Conservation (phyloP, 2,888 invertebrate species). For the Polyommatus icarus region DNA sequence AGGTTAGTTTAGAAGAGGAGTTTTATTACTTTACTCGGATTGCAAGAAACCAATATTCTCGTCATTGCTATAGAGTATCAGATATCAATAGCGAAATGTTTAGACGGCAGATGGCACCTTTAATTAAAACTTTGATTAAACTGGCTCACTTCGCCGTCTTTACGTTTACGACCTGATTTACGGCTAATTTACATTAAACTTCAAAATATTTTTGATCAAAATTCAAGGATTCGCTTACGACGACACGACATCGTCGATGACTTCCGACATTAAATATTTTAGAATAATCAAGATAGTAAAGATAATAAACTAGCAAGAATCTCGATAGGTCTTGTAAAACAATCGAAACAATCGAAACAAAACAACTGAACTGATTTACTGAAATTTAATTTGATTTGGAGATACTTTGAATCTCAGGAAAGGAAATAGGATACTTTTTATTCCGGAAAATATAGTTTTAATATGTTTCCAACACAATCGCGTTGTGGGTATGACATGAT, state of each 20-base stretch:
- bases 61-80: background rate
- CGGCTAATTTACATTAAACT: background rate
- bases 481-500: background rate
- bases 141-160: slow-evolving; percentile 7
- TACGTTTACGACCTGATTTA: slow-evolving; percentile 6
- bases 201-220: background rate
- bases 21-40: background rate
- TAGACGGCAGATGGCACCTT: slow-evolving; percentile 18
- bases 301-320: too few relatives aligned
- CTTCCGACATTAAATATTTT: too few relatives aligned
- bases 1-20: background rate
- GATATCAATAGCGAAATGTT: slow-evolving; percentile 10
- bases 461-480: background rate
- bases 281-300: too few relatives aligned
- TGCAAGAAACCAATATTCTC: background rate
- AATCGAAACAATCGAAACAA: too few relatives aligned
- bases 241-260: too few relatives aligned
- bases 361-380: too few relatives aligned
- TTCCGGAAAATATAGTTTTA: background rate
- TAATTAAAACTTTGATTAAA: slow-evolving; percentile 24
- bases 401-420: too few relatives aligned
- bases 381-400: too few relatives aligned
- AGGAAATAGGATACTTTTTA: too few relatives aligned
- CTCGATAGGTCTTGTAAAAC: too few relatives aligned
- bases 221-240: background rate